Evolutionary conservation across 2,888 invertebrate genomes (phyloP), one percentile per base, ranked within the genome.

Genomic region (Drosophila percnosoma): DNA sequence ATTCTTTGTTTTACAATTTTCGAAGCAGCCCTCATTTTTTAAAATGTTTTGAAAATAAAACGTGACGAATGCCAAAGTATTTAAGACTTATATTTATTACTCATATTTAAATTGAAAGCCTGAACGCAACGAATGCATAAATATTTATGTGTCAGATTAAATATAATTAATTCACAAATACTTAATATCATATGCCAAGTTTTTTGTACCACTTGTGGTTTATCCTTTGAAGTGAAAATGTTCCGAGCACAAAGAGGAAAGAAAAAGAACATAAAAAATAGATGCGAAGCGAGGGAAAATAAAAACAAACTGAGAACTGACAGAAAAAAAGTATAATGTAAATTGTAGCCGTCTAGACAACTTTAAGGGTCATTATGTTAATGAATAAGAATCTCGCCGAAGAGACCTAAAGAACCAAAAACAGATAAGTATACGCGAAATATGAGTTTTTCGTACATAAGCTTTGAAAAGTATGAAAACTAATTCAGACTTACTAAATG

Each of bases 271-370:
- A 33, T 57, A 33, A 70, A 51, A 62, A 67, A 42, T 15, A 34
- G 1, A 24, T 18, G 2, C 15, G 36, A 53, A 24, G 4, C 24
- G 18, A 36, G 29, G 40, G 1, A 24, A 49, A 45, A 45, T 13
- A 24, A 59, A 48, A 27, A 13, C 4, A 40, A 49, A 55, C 7
- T 33, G 54, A 57, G 53, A 49, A 24, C 15, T 52, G 13, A 21
- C 4, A 5, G 31, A 52, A 59, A 38, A 49, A 27, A 34, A 60
- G 61, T 33, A 48, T 36, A 59, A 48, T 67, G 29, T 52, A 54
- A 74, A 65, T 58, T 54, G 62, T 78, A 63, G 54, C 59, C 45
- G 88, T 86, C 83, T 88, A 87, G 86, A 88, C 88, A 63, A 75
- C 63, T 72, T 72, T 51, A 78, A 86, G 77, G 78, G 70, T 75